A percentile compares a stretch with the other conserved stretches of the same genome.
Evolutionary conservation across 2,113 vertebrate genomes (phyloP).

Genomic region (Oreochromis spilurus): DNA sequence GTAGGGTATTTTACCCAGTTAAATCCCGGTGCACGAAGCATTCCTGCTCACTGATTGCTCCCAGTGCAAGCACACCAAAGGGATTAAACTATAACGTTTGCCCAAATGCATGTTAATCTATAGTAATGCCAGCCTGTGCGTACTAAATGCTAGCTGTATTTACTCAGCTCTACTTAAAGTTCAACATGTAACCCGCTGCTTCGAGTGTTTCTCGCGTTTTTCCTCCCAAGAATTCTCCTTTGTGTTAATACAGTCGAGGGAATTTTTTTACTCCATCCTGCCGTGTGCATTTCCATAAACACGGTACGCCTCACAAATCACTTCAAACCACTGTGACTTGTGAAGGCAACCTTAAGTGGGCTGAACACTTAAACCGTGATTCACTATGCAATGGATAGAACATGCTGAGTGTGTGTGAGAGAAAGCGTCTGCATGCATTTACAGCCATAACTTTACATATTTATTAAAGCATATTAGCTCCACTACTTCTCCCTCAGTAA

Average conservation of each 20-base stretch:
- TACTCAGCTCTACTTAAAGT: background rate
- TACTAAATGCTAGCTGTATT: background rate
- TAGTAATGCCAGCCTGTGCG: background rate
- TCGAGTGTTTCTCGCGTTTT: constrained; percentile 21
- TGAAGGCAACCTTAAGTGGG: constrained; percentile 73
- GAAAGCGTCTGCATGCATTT: constrained; percentile 46
- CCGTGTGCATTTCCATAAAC: constrained; percentile 76
- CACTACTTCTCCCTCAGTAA: constrained; percentile 15
- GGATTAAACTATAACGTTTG: background rate
- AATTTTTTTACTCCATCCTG: constrained; percentile 56
- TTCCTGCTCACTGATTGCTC: background rate
- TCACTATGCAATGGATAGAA: constrained; percentile 62
- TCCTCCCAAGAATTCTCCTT: constrained; percentile 1
- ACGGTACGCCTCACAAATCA: constrained; percentile 74
- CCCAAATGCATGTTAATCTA: background rate
- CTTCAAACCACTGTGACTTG: constrained; percentile 72
- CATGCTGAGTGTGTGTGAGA: constrained; percentile 51
- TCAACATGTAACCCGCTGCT: background rate
- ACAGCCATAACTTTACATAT: constrained; percentile 68
- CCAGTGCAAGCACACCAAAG: background rate
- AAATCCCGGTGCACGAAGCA: background rate
- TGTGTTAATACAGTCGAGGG: constrained; percentile 47
- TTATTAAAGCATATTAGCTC: constrained; percentile 67
- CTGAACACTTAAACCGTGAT: constrained; percentile 69
- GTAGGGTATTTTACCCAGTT: background rate